These are phyloP conservation scores for Lepidurus apus DNA, from an alignment of 1,140 invertebrate genomes.

Conservation along the genomic window DNA sequence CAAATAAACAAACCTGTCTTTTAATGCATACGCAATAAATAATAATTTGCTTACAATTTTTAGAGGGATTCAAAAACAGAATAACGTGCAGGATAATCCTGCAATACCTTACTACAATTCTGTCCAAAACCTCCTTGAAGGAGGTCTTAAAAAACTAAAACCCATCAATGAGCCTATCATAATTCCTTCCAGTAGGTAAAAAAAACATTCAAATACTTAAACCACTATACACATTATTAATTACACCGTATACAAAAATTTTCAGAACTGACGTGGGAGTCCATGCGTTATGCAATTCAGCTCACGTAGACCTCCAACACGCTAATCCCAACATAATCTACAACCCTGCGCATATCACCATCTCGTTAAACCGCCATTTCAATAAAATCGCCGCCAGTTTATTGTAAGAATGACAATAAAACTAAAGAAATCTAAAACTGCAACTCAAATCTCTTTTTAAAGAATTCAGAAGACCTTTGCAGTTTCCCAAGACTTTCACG, in stretches of 20 bases:
- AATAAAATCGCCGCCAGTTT: constrained; percentile 25
- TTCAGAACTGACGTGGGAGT: constrained; percentile 32
- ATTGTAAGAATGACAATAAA: background rate
- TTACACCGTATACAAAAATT: background rate
- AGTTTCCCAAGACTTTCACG: constrained; percentile 28
- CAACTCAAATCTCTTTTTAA: background rate
- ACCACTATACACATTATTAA: background rate
- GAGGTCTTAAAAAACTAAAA: constrained; percentile 24
- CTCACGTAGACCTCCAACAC: constrained; percentile 28
- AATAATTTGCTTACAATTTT: background rate
- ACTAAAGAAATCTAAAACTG: background rate
- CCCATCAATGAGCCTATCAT: constrained; percentile 12
- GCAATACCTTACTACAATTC: constrained; percentile 23
- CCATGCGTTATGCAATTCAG: constrained; percentile 31
- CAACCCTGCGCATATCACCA: background rate
- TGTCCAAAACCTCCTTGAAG: constrained; percentile 28
- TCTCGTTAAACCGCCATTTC: constrained; percentile 5
- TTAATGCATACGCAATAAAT: too few relatives aligned
- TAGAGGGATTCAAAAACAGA: constrained; percentile 30
- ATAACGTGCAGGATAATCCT: constrained; percentile 14
- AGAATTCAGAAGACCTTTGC: background rate
- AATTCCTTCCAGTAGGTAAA: background rate
- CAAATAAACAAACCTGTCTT: background rate
- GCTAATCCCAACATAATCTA: background rate
- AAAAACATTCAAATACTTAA: background rate